phyloP scores from a whole-genome alignment of 2,888 invertebrate genomes.

The Tortrix viridana region DNA sequence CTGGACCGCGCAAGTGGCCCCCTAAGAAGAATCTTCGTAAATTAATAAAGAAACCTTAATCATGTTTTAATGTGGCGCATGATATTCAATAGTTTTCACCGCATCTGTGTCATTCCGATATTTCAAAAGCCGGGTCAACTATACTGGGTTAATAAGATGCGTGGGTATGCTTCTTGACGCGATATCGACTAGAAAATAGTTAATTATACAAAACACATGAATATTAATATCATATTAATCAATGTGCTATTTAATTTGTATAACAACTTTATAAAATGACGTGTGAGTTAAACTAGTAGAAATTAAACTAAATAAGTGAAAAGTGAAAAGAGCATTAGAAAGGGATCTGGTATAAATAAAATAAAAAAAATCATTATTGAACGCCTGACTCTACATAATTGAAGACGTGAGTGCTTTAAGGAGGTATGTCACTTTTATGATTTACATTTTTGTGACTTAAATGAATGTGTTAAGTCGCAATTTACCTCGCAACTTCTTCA shows the following conservation, averaged over 20 bases:
- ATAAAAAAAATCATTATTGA: too few species aligned
- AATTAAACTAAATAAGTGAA: too few species aligned
- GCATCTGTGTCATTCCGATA: slow-evolving; percentile 30
- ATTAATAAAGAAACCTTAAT: slow-evolving; percentile 16
- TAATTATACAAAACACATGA: slow-evolving; percentile 24
- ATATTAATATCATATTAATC: slow-evolving; percentile 19
- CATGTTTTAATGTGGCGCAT: not conserved
- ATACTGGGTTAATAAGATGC: slow-evolving; percentile 39
- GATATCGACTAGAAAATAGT: slow-evolving; percentile 25
- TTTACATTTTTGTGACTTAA: too few species aligned
- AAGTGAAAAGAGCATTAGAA: too few species aligned
- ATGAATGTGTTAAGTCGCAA: too few species aligned
- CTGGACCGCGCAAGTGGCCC: too few species aligned
- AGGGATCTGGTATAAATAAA: too few species aligned
- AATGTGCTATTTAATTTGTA: not conserved
- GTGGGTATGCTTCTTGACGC: slow-evolving; percentile 18
- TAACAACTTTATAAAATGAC: slow-evolving; percentile 6
- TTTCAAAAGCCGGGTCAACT: slow-evolving; percentile 44
- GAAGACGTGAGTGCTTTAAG: too few species aligned
- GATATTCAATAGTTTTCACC: slow-evolving; percentile 31
- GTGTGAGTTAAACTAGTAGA: too few species aligned
- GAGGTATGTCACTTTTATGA: too few species aligned
- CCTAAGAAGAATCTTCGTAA: slow-evolving; percentile 7
- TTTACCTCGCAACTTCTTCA: too few species aligned
- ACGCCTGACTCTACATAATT: too few species aligned